Evolutionary conservation across 2,888 invertebrate genomes (phyloP), one percentile per base, ranked within the genome.

Genomic region (Synanthedon tipuliformis): DNA sequence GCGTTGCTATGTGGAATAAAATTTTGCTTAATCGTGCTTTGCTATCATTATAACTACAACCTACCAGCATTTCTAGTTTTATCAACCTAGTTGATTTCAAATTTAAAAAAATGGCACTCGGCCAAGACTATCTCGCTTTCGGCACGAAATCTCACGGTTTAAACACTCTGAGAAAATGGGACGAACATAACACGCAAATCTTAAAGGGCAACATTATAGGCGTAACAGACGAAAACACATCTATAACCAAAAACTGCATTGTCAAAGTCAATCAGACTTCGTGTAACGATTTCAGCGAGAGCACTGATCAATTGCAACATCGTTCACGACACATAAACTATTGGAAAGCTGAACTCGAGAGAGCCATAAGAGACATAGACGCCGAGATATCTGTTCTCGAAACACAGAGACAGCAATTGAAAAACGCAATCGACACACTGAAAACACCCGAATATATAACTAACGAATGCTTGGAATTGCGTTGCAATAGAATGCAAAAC

Each of bases 381-480:
- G 78, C 75, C 0, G 87, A 86, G 70, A 81, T 84, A 2, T 70
- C 63, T 3, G 49, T 78, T 2, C 51, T 83, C 4, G 86, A 88
- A 60, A 68, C 77, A 1, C 69, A 74, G 41, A 73, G 82, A 34
- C 84, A 88, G 58, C 89, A 89, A 55, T 54, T 89, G 1, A 86
- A 82, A 60, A 83, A 85, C 50, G 84, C 86, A 5, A 80, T 78
- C 64, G 78, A 79, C 13, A 71, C 73, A 0, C 53, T 83, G 1
- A 86, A 76, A 51, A 77, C 72, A 55, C 84, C 79, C 0, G 72
- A 80, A 53, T 75, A 73, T 51, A 78, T 86, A 61, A 91, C 90
- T 1, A 91, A 91, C 8, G 94, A 94, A 73, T 94, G 94, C 62
- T 70, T 94, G 12, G 90, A 92, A 52, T 73, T 92, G 34, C 86